A percentile compares a stretch with the other conserved stretches of the same genome.
phyloP scores from a whole-genome alignment of 2,888 invertebrate genomes.

The Macaria liturata region DNA sequence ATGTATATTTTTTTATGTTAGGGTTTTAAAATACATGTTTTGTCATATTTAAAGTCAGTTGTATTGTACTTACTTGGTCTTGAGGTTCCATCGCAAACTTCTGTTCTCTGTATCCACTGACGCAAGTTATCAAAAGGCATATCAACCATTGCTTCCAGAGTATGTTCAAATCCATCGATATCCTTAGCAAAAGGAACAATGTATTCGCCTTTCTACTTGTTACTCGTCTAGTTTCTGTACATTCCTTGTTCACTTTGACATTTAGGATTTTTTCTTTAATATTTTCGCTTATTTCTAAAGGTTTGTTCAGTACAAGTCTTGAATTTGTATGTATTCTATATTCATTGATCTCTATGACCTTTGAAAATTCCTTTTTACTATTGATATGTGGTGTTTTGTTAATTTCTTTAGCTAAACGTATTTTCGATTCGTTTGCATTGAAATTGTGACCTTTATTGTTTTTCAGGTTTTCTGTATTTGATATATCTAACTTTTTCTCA shows the following conservation, averaged over 20 bases:
- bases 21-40: no score
- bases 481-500: not conserved
- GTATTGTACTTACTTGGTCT: conserved; percentile 63
- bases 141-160: conserved; percentile 51
- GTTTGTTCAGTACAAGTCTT: no score
- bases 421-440: not conserved
- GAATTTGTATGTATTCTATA: not conserved
- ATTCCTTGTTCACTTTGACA: not conserved
- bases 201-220: conserved; percentile 68
- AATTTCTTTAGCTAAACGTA: not conserved
- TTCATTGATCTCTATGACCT: not conserved
- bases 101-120: conserved; percentile 64
- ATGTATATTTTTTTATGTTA: no score
- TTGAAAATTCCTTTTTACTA: not conserved
- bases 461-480: not conserved
- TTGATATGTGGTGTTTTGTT: not conserved
- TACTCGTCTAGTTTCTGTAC: conserved; percentile 30
- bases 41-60: no score
- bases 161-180: conserved; percentile 38
- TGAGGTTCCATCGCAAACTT: conserved; percentile 76
- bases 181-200: conserved; percentile 73
- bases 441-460: not conserved
- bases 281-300: not conserved
- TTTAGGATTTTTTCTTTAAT: not conserved
- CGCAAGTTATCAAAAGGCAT: conserved; percentile 49